These are phyloP conservation scores for Bursaphelenchus mucronatus DNA, from an alignment of 1,140 invertebrate genomes.

Conservation along the genomic window DNA sequence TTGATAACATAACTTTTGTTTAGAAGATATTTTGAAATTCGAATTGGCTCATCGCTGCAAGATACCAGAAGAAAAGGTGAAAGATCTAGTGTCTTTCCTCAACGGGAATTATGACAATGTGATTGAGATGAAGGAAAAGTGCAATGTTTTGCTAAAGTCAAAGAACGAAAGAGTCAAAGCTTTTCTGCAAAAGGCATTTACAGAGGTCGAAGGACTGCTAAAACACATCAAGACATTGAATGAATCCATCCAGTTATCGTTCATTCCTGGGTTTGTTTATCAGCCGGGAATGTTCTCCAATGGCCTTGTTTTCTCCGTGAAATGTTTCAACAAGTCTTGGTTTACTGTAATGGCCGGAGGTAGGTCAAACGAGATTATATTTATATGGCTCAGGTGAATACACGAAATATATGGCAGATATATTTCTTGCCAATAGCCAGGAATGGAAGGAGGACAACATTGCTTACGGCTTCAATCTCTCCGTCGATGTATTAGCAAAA, in stretches of 20 bases:
- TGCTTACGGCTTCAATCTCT: constrained; percentile 15
- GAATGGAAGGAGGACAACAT: not conserved
- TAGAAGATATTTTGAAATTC: constrained; percentile 12
- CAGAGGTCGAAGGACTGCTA: not conserved
- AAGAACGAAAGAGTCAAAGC: constrained; percentile 2
- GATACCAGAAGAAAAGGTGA: constrained; percentile 2
- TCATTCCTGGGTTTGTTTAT: constrained; percentile 8
- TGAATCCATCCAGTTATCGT: not conserved
- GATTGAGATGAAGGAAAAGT: not conserved
- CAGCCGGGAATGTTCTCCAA: constrained; percentile 4
- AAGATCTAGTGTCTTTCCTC: not conserved
- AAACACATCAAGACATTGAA: too few species aligned
- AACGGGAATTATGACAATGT: not conserved
- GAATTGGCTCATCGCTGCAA: constrained; percentile 7
- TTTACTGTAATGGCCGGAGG: too few species aligned
- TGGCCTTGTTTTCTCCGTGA: constrained; percentile 11
- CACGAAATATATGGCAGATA: not conserved
- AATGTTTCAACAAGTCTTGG: too few species aligned
- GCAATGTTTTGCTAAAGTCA: not conserved
- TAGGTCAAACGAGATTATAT: too few species aligned
- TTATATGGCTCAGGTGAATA: too few species aligned
- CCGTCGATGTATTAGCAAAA: constrained; percentile 1
- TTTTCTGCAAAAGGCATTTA: not conserved
- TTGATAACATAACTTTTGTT: not conserved
- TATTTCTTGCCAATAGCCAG: constrained; percentile 2